Base-by-base conservation (phyloP, 2,888 invertebrate species). In the Acrobasis suavella region DNA sequence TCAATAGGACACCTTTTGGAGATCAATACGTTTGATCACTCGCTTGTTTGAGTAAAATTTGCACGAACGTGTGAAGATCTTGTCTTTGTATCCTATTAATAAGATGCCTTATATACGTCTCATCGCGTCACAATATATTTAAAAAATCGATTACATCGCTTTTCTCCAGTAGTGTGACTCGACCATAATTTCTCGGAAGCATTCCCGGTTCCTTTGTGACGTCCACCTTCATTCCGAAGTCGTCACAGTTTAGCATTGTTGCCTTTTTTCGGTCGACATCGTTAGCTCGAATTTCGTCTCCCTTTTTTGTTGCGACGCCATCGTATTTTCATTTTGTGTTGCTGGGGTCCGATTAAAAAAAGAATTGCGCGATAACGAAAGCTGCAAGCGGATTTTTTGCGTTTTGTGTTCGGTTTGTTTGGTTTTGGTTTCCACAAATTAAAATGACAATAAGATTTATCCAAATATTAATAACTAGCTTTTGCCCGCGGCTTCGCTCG, bases 231-330 rank as follows among this genome's bases (percentile, higher is more conserved):
- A 82, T 87, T 86, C 81, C 83, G 82, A 84, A 84, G 68, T 66
- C 76, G 77, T 81, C 83, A 81, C 86, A 62, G 62, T 77, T 79
- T 77, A 74, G 75, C 75, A 75, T 82, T 78, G 77, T 75, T 77
- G 69, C 81, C 79, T 84, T 87, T 86, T 83, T 83, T 79, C 75
- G 74, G 73, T 69, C 70, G 73, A 72, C 75, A 78, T 82, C 83
- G 82, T 82, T 80, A 78, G 77, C 16, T 38, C 55, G 69, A 72
- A 67, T 67, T 69, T 69, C 62, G 64, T 69, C 66, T 73, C 72
- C 69, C 66, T 68, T 65, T 75, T 60, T 76, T 74, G 72, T 68
- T 67, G 52, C 54, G 9, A 14, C n/a, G 63, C 59, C 69, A 74
- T 69, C 66, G 69, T 68, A 71, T 70, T 67, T 66, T 66, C 67